Base-by-base conservation (phyloP, 2,888 invertebrate species). In the Rotaria sp. region DNA sequence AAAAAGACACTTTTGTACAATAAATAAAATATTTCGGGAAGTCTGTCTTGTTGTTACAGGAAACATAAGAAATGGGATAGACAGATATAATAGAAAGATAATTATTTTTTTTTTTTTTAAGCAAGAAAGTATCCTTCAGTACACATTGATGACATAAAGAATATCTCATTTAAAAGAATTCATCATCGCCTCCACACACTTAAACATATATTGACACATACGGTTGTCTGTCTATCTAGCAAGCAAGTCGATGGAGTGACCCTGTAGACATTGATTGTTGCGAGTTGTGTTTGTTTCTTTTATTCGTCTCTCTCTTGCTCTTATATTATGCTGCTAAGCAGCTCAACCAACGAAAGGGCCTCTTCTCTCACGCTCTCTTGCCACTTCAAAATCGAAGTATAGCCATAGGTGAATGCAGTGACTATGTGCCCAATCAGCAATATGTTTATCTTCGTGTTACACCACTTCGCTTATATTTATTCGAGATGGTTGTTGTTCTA, bases 381-480 rank as follows among this genome's bases (percentile, higher is more conserved):
- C 57, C 57, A 59, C 57, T 59, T 59, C n/a, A 59, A 59, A 59
- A 5, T 59, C n/a, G n/a, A 26, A 59, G 57, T 30, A 59, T 30
- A 30, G n/a, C 30, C n/a, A 30, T 15, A 59, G 57, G 30, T 59
- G n/a, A n/a, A 59, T 59, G 13, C 8, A 59, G n/a, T n/a, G 57
- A 59, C 57, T 59, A 59, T 30, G 57, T 59, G 57, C 11, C 57
- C 57, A 59, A 59, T 5, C 57, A 59, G 57, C n/a, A 59, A 26
- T 59, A 59, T 59, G 57, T 59, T 59, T 59, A 59, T 59, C 57
- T 59, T 59, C 10, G 57, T 59, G 57, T 59, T 59, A 59, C 57
- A 30, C 57, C n/a, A 59, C 57, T 59, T 59, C n/a, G 57, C 57
- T 59, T 59, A 30, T 59, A 59, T 59, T 30, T 57, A 57, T 26